Evolutionary conservation across 92 coral and sea anemone genomes (phyloP).

Genomic region (Chrysogorgia sp.): DNA sequence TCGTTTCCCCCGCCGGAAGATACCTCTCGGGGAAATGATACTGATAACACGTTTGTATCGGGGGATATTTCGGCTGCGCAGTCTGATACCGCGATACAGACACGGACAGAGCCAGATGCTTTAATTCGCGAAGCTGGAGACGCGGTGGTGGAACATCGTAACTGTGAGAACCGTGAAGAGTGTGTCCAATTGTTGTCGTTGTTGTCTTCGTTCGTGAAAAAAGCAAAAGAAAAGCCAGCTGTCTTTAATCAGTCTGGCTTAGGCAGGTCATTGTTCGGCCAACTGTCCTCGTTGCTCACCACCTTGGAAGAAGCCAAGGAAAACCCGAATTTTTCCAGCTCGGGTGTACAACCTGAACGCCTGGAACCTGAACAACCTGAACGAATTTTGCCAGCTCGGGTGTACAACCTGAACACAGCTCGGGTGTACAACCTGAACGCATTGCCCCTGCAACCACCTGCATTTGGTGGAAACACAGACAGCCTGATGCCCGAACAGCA

Average conservation of each 20-base stretch:
- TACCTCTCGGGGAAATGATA: not conserved
- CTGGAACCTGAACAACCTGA: too few relatives aligned
- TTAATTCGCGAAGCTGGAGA: not conserved
- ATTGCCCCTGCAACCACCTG: not conserved
- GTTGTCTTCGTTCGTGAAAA: constrained; percentile 14
- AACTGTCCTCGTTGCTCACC: constrained; percentile 26
- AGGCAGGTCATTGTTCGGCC: constrained; percentile 17
- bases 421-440: not conserved
- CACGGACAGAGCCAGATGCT: not conserved
- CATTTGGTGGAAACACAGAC: not conserved
- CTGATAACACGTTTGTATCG: not conserved
- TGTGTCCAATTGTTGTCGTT: constrained; percentile 33
- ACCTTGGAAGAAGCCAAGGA: constrained; percentile 27
- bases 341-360: not conserved
- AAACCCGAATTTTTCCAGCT: not conserved
- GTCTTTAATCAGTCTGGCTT: constrained; percentile 16
- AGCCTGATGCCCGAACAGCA: not conserved
- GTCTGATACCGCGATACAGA: not conserved
- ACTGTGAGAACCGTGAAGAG: constrained; percentile 2
- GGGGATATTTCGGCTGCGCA: not conserved
- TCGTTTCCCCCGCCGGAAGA: not conserved
- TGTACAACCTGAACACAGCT: not conserved
- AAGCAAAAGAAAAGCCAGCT: constrained; percentile 35
- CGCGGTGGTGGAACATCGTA: not conserved
- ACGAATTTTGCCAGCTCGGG: not conserved